Base-by-base conservation (phyloP, 2,888 invertebrate species). In the Lasioglossum figueresi region DNA sequence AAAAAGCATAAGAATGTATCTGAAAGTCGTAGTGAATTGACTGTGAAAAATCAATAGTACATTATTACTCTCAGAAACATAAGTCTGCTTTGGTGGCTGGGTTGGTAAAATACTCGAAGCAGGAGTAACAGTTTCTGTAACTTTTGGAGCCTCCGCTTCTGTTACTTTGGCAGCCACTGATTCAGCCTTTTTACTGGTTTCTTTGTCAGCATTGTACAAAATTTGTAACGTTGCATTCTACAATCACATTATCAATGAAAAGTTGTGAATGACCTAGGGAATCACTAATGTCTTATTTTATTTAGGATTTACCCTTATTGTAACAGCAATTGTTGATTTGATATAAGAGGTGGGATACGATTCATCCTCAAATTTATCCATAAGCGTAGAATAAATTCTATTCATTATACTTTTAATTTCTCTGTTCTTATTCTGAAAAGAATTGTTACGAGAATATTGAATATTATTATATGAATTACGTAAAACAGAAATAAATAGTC, bases 391-490 rank as follows among this genome's bases (percentile, higher is more conserved):
- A 86, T 93, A 93, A 23, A 91, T 91, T 80, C 85, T 89, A 52
- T 93, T 93, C 93, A 94, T 94, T 68, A 94, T 92, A n/a, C 83
- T 88, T 82, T 94, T 94, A 12, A 94, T 91, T 81, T 93, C 93
- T 75, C 86, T 89, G 34, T 89, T 87, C 81, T 92, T 91, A 23
- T 81, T 81, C 91, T 93, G 81, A 74, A 75, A 84, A 75, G 66
- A 52, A 70, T 73, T 74, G 85, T 52, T 34, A 37, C 43, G 34
- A 19, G 19, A 31, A 63, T 40, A 52, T 27, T 12, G 45, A 59
- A 27, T 59, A 59, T 63, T 16, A 31, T 31, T 63, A 2, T 31
- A 6, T 16, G 8, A 63, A 63, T 56, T 56, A 45, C 27, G 52
- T 80, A 66, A 72, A 43, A 40, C 14, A 14, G 10, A 27, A 8